Base-by-base conservation (phyloP, 2,797 vertebrate genomes). In the Tragopan temminckii region DNA sequence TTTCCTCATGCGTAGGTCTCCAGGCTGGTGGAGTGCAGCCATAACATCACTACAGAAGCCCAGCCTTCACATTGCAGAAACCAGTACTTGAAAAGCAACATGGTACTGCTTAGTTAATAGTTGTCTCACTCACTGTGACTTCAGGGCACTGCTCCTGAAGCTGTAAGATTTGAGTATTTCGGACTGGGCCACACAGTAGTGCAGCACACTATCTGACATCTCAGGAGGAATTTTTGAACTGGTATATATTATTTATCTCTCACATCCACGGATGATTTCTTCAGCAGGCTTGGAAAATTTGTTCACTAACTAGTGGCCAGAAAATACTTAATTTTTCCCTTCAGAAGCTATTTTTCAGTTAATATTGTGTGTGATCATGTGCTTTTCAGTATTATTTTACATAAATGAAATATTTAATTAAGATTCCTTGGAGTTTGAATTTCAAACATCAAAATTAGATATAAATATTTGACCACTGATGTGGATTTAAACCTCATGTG, bases 71-170 rank as follows among this genome's bases (percentile, higher is more conserved):
- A 14, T 8, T 11, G 45, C 46, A 67, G 52, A 77, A 85, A 70
- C 8, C 4, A 42, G 70, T 8, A 59, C 35, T 31, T 13, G 19
- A 63, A 59, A 11, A 31, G 61, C 78, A 78, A 67, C 14, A 64
- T 8, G 50, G 53, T 48, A 52, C 13, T 75, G 66, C 18, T 27
- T 38, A 63, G 8, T 27, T n/a, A 90, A 35, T 69, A 88, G 40
- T 14, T 62, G 3, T 14, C 45, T 61, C 67, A 48, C 19, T 42
- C 40, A 64, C 42, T 21, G n/a, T 58, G 66, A 70, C 62, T 88
- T 90, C 80, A 77, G 64, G 75, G 40, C 62, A 64, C n/a, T 88
- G 31, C 36, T 86, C 62, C 74, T 85, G 62, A 70, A 91, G 66
- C 17, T 14, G n/a, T 14, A 48, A 0, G 1, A 25, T 74, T 80